Conservation (phyloP, 2,888 invertebrate species). For the Diaprepes abbreviatus region DNA sequence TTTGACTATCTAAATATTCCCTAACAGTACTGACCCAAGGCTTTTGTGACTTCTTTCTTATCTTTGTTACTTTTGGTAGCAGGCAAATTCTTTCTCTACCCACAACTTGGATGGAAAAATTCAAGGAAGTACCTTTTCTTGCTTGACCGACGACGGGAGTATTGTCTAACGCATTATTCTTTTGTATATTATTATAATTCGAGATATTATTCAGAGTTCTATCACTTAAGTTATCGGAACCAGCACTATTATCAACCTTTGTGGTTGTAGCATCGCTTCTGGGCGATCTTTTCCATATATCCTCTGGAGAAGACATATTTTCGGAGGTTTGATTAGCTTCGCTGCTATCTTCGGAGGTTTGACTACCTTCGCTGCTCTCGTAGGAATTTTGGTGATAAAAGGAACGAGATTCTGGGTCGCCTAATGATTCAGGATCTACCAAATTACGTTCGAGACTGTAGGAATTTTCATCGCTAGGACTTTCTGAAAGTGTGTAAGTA, state of each 20-base stretch:
- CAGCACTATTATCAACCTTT: background rate
- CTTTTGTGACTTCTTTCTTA: background rate
- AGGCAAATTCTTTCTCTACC: background rate
- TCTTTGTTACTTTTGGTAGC: background rate
- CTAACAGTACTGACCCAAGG: background rate
- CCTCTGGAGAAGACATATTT: background rate
- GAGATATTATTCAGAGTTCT: background rate
- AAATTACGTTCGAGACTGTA: background rate
- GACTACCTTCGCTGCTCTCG: background rate
- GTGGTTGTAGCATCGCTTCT: background rate
- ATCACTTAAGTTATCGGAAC: background rate
- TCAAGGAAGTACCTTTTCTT: background rate
- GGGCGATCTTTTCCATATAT: background rate
- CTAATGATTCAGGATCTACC: background rate
- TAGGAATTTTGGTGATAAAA: background rate
- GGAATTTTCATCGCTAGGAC: background rate
- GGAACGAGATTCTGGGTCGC: background rate
- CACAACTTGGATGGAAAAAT: conserved; percentile 1
- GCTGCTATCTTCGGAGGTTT: too few relatives aligned
- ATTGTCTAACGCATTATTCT: background rate
- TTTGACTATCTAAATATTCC: background rate
- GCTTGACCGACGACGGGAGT: background rate
- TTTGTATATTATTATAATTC: background rate
- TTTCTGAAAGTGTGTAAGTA: background rate
- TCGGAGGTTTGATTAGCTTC: too few relatives aligned